phyloP scores from a whole-genome alignment of 2,797 vertebrate genomes.

The Otolemur crassicaudatus region DNA sequence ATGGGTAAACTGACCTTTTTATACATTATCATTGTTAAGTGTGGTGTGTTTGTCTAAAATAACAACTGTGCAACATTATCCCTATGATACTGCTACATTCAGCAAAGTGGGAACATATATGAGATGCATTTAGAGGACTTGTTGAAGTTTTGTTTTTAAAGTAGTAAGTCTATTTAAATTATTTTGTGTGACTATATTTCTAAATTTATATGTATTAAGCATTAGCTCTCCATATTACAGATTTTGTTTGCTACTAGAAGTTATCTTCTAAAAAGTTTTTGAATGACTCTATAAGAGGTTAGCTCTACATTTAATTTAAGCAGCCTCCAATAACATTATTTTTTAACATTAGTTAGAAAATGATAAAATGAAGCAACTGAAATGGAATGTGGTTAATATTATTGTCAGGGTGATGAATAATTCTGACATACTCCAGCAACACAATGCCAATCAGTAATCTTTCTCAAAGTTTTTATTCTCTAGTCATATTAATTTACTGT shows the following conservation, averaged over 20 bases:
- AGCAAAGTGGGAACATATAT: not conserved
- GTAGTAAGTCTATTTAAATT: not conserved
- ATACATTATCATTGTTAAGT: not conserved
- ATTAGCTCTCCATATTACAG: not conserved
- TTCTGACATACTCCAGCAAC: conserved; percentile 84
- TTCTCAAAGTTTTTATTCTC: conserved; percentile 83
- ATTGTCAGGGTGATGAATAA: conserved; percentile 84
- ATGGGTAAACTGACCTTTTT: not conserved
- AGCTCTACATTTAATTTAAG: conserved; percentile 85
- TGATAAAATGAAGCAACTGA: conserved; percentile 87
- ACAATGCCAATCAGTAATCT: conserved; percentile 80
- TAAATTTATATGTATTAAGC: conserved; percentile 14
- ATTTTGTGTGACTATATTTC: not conserved
- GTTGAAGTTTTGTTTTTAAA: conserved; percentile 46
- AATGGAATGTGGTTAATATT: conserved; percentile 88
- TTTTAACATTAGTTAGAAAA: conserved; percentile 86
- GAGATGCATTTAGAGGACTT: not conserved
- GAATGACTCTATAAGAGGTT: conserved; percentile 78
- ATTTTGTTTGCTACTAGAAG: conserved; percentile 41
- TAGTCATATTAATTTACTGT: conserved; percentile 71
- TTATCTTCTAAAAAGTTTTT: conserved; percentile 63
- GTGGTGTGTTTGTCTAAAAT: conserved; percentile 53
- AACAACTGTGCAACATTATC: not conserved
- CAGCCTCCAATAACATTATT: conserved; percentile 82
- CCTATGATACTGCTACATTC: conserved; percentile 21